These are phyloP conservation scores for Mythimna loreyi DNA, from an alignment of 2,888 invertebrate species.

Conservation along the genomic window DNA sequence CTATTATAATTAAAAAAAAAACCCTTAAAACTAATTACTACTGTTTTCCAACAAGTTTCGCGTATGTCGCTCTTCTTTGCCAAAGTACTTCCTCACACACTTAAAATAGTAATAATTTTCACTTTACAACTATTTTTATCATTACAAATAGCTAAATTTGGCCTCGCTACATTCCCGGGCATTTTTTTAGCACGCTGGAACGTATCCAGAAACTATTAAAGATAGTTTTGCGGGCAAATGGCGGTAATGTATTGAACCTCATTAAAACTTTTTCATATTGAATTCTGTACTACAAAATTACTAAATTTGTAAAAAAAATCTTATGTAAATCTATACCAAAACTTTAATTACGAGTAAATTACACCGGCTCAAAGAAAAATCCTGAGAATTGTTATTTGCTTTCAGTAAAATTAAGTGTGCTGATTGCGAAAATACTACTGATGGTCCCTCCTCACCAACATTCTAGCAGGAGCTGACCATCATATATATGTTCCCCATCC, in stretches of 20 bases:
- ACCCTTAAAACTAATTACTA: not conserved
- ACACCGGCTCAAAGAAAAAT: too few species aligned
- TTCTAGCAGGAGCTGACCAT: too few species aligned
- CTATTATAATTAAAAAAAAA: too few species aligned
- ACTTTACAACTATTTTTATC: slow-evolving; percentile 38
- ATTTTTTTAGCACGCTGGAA: slow-evolving; percentile 58
- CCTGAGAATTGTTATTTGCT: too few species aligned
- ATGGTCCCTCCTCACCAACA: too few species aligned
- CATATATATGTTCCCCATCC: too few species aligned
- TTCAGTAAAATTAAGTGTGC: too few species aligned
- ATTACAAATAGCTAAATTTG: slow-evolving; percentile 58
- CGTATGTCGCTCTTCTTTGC: not conserved
- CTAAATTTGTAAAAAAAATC: too few species aligned
- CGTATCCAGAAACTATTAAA: slow-evolving; percentile 59
- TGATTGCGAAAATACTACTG: too few species aligned
- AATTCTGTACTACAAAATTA: not conserved
- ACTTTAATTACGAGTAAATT: too few species aligned
- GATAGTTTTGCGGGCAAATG: slow-evolving; percentile 33
- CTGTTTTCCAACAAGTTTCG: not conserved
- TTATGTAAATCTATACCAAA: too few species aligned
- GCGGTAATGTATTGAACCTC: slow-evolving; percentile 35
- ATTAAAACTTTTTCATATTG: not conserved
- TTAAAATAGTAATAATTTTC: slow-evolving; percentile 51
- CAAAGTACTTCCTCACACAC: slow-evolving; percentile 15
- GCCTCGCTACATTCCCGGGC: slow-evolving; percentile 39